Conservation (phyloP, 1,140 invertebrate genomes). For the Aphis craccivora region DNA sequence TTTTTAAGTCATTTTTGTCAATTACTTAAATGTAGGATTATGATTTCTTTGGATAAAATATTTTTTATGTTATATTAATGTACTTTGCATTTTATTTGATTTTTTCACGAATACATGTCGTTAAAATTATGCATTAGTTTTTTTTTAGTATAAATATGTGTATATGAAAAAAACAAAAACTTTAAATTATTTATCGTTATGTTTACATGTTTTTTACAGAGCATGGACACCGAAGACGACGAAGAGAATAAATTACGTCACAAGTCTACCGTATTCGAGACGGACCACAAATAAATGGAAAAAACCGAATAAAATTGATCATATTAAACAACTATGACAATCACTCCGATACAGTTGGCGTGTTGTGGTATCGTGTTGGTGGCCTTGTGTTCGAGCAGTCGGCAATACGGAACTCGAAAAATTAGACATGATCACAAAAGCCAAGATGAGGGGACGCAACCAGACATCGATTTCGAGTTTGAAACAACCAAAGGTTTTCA, state of each 20-base stretch:
- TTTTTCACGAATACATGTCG: neutral
- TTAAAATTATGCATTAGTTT: neutral
- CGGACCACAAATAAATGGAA: neutral
- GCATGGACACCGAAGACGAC: slow-evolving; percentile 31
- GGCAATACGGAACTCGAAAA: neutral
- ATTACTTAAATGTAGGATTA: neutral
- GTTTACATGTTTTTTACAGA: neutral
- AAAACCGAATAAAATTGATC: neutral
- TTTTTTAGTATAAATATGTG: neutral
- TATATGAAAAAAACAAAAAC: neutral
- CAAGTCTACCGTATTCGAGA: neutral
- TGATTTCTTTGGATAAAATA: neutral
- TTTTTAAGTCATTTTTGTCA: neutral
- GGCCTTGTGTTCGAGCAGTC: neutral
- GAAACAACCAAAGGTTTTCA: slow-evolving; percentile 27
- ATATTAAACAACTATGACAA: slow-evolving; percentile 12
- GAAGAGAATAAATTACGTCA: slow-evolving; percentile 1
- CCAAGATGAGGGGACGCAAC: neutral
- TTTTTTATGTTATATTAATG: neutral
- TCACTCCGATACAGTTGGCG: neutral
- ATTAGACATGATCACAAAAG: slow-evolving; percentile 43
- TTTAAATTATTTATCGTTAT: neutral
- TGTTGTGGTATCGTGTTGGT: neutral
- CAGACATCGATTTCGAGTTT: slow-evolving; percentile 25
- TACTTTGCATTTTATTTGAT: neutral